A percentile compares a stretch with the other conserved stretches of the same genome.
Evolutionary conservation across 2,113 vertebrate species (phyloP).

Genomic region (Bos javanicus): DNA sequence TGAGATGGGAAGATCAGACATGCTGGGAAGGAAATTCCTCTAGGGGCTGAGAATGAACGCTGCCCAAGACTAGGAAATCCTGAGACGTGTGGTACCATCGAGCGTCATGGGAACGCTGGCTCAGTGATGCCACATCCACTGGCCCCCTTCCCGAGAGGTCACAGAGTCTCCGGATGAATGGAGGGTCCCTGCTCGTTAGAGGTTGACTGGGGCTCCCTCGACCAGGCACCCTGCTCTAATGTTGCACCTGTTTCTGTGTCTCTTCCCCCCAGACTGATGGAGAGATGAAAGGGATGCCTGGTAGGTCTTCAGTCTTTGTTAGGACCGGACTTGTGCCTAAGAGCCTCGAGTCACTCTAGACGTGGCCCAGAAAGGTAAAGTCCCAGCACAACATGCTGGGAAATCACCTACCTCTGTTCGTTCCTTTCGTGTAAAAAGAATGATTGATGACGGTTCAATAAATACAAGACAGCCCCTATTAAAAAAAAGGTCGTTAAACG

Average conservation of each 20-base stretch:
- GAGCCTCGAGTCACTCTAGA: background rate
- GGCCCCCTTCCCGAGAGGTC: accelerated
- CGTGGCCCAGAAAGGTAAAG: background rate
- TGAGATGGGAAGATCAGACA: background rate
- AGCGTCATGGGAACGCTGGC: accelerated
- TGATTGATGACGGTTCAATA: background rate
- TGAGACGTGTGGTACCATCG: accelerated
- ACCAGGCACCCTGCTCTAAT: background rate
- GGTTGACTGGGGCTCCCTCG: accelerated
- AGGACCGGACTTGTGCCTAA: accelerated
- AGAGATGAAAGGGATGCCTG: accelerated
- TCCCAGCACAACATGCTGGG: accelerated
- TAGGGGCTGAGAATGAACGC: background rate
- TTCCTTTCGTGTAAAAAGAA: background rate
- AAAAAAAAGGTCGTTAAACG: background rate
- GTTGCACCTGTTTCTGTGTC: background rate
- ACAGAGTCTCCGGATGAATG: too few species aligned
- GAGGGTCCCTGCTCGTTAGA: background rate
- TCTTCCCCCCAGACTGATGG: accelerated
- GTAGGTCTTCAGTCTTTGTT: background rate
- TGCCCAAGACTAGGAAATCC: too few species aligned
- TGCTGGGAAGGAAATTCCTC: background rate
- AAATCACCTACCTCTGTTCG: background rate
- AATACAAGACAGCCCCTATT: background rate
- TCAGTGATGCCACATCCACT: accelerated